Evolutionary conservation across 2,888 invertebrate species (phyloP).

Genomic region (Ennomos fuscantarius): DNA sequence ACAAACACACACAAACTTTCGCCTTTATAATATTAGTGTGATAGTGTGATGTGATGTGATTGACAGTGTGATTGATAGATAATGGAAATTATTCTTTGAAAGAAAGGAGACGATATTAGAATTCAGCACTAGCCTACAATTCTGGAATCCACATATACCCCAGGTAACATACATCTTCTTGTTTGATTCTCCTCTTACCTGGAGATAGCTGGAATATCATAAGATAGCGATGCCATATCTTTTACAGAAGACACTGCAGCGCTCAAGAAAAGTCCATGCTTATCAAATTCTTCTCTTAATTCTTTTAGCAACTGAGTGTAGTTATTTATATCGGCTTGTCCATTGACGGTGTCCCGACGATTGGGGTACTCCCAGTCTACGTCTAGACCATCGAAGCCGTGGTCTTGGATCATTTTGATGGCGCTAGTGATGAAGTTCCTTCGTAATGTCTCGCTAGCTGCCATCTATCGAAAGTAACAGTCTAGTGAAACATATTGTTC

Average conservation of each 20-base stretch:
- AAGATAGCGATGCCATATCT: slow-evolving; percentile 79
- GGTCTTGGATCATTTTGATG: slow-evolving; percentile 76
- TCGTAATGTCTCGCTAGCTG: slow-evolving; percentile 68
- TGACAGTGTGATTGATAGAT: no score
- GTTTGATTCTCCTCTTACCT: slow-evolving; percentile 54
- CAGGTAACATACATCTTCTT: no score
- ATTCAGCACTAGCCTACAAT: no score
- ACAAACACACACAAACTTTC: no score
- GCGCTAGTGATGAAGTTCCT: slow-evolving; percentile 84
- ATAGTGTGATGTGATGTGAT: no score
- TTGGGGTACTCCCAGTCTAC: slow-evolving; percentile 91
- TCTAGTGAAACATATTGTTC: no score
- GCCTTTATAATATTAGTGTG: no score
- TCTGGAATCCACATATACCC: no score
- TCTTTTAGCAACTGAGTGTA: slow-evolving; percentile 83
- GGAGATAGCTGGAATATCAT: slow-evolving; percentile 84
- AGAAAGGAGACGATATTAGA: no score
- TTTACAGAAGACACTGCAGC: slow-evolving; percentile 86
- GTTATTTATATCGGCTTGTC: slow-evolving; percentile 75
- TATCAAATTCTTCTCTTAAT: slow-evolving; percentile 80
- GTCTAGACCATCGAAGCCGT: slow-evolving; percentile 89
- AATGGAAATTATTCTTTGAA: no score
- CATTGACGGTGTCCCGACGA: slow-evolving; percentile 78
- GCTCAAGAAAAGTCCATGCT: slow-evolving; percentile 79
- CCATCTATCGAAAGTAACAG: slow-evolving; percentile 58